phyloP scores from a whole-genome alignment of 53 echinoderm and acorn worm genomes.

The Patiria pectinifera region DNA sequence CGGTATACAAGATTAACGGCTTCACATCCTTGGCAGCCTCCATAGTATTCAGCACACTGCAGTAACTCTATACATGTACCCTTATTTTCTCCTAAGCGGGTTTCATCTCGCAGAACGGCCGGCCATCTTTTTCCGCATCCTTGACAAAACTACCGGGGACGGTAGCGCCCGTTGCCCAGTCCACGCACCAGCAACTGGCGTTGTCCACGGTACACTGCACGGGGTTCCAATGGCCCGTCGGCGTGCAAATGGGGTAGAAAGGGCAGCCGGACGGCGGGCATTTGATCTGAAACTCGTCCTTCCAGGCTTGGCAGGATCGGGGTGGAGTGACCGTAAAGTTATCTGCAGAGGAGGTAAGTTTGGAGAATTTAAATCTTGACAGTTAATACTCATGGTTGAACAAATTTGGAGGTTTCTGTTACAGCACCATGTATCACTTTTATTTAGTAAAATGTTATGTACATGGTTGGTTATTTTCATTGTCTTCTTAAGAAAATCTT shows the following conservation, averaged over 20 bases:
- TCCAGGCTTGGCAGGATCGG: slow-evolving; percentile 37
- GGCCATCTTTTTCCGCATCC: slow-evolving; percentile 6
- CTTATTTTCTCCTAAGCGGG: background rate
- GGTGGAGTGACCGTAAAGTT: background rate
- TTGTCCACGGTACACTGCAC: slow-evolving; percentile 45
- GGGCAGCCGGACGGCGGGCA: slow-evolving; percentile 30
- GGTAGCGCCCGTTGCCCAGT: slow-evolving; percentile 37
- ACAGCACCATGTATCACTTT: too few relatives aligned
- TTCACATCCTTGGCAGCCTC: too few relatives aligned
- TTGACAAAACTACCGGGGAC: slow-evolving; percentile 42
- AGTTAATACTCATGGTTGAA: too few relatives aligned
- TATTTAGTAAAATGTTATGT: too few relatives aligned
- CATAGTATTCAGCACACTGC: too few relatives aligned
- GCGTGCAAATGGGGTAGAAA: slow-evolving; percentile 25
- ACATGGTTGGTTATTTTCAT: background rate
- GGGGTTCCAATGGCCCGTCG: slow-evolving; percentile 33
- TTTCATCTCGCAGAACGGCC: slow-evolving; percentile 35
- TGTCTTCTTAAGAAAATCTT: background rate
- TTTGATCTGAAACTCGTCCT: slow-evolving; percentile 29
- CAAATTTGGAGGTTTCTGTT: too few relatives aligned
- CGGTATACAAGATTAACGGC: too few relatives aligned
- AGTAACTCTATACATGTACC: too few relatives aligned
- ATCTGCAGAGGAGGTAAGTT: background rate
- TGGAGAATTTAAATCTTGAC: background rate
- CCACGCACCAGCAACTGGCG: slow-evolving; percentile 56